These are phyloP conservation scores for Diabrotica balteata DNA, from an alignment of 2,888 invertebrate genomes.

Conservation along the genomic window DNA sequence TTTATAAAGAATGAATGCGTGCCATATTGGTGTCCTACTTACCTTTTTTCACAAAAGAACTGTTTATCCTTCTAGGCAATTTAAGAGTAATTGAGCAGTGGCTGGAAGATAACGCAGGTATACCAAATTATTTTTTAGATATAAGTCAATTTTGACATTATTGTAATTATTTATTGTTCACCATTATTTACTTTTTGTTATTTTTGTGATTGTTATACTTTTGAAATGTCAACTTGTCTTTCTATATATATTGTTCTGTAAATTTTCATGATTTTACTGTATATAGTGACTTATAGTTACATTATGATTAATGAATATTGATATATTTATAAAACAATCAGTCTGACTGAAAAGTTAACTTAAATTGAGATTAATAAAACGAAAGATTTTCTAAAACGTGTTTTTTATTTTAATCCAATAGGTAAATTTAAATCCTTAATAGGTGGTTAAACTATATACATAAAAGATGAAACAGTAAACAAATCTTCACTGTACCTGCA, in stretches of 20 bases:
- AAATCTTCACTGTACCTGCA: too few species aligned
- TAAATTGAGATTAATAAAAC: slow-evolving; percentile 53
- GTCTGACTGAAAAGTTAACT: slow-evolving; percentile 56
- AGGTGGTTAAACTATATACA: too few species aligned
- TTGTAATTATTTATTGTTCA: slow-evolving; percentile 22
- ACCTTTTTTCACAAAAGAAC: too few species aligned
- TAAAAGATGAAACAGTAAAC: too few species aligned
- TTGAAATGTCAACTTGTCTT: slow-evolving; percentile 43
- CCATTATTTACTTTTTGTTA: slow-evolving; percentile 30
- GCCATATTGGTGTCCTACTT: too few species aligned
- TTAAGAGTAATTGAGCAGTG: too few species aligned
- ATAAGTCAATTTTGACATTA: slow-evolving; percentile 38
- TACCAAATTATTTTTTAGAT: slow-evolving; percentile 33
- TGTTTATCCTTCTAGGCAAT: too few species aligned
- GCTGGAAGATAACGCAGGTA: background rate
- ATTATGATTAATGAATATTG: slow-evolving; percentile 59
- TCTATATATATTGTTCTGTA: slow-evolving; percentile 48
- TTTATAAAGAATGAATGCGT: too few species aligned
- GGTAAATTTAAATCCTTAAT: too few species aligned
- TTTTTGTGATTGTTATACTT: slow-evolving; percentile 46
- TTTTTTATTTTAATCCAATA: slow-evolving; percentile 8
- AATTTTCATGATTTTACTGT: slow-evolving; percentile 57
- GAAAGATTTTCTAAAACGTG: slow-evolving; percentile 49
- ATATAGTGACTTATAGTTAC: slow-evolving; percentile 57
- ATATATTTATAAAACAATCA: slow-evolving; percentile 61